Conservation (phyloP, 2,888 invertebrate genomes). For the Quadroppia sp. region DNA sequence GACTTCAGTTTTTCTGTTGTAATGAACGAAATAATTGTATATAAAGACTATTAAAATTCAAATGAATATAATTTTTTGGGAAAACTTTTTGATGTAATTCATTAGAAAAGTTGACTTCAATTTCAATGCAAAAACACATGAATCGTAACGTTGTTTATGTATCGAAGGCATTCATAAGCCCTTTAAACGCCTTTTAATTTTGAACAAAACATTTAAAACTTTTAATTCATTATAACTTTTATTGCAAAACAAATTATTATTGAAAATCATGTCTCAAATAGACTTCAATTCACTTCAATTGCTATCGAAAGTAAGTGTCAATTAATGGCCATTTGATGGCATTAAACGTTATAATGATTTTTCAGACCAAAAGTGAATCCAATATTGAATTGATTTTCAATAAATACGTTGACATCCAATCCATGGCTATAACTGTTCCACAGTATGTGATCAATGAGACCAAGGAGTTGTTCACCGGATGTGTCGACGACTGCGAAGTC, state of each 20-base stretch:
- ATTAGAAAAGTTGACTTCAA: no score
- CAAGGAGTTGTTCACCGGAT: background rate
- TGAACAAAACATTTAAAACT: no score
- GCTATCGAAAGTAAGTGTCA: background rate
- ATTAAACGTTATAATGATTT: background rate
- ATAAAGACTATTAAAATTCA: no score
- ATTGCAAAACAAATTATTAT: no score
- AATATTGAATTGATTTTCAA: background rate
- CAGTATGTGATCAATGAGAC: background rate
- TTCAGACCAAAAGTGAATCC: background rate
- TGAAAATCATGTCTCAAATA: constrained; percentile 1
- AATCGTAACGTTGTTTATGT: background rate
- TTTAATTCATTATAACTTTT: no score
- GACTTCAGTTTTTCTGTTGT: no score
- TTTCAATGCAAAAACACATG: no score
- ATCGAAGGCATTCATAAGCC: background rate
- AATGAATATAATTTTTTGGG: no score
- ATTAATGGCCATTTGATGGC: background rate
- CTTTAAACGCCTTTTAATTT: background rate
- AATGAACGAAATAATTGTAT: no score
- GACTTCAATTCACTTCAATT: constrained; percentile 2
- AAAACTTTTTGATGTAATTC: no score
- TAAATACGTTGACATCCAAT: background rate
- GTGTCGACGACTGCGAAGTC: background rate
- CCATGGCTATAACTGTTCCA: background rate